A percentile compares a stretch with the other conserved stretches of the same genome.
phyloP scores from a whole-genome alignment of 2,888 invertebrate species.

The Pachydiplax longipennis region DNA sequence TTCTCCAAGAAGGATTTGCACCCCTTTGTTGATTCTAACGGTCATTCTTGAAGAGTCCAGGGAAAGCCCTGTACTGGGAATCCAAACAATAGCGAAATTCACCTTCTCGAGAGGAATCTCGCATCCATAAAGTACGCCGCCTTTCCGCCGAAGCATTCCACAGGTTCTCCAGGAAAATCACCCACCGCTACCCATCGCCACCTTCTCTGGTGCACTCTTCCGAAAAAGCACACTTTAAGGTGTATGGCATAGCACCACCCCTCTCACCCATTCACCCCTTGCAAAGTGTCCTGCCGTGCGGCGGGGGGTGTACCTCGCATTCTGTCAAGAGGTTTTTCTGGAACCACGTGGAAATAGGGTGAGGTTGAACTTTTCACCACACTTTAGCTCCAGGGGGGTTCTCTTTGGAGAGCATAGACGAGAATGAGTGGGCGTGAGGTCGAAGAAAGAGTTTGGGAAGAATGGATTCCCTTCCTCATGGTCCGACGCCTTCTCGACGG shows the following conservation, averaged over 20 bases:
- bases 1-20: too few relatives aligned
- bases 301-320: neutral
- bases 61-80: neutral
- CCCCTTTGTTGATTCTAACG: neutral
- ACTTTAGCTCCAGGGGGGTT: neutral
- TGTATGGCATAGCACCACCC: neutral
- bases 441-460: neutral
- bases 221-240: neutral
- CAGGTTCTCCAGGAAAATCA: constrained; percentile 16
- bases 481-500: neutral
- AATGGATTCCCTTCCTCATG: neutral
- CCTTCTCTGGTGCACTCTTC: neutral
- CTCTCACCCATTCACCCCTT: neutral
- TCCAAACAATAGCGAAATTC: neutral
- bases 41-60: neutral
- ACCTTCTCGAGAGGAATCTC: constrained; percentile 5
- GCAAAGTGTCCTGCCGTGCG: neutral
- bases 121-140: constrained; percentile 16
- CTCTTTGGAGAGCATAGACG: neutral
- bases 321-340: neutral
- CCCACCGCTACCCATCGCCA: neutral
- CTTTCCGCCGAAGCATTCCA: neutral
- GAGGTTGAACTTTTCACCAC: neutral
- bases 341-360: neutral
- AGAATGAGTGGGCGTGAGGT: neutral